Conservation (phyloP, 2,113 vertebrate genomes). For the Plotosus lineatus region DNA sequence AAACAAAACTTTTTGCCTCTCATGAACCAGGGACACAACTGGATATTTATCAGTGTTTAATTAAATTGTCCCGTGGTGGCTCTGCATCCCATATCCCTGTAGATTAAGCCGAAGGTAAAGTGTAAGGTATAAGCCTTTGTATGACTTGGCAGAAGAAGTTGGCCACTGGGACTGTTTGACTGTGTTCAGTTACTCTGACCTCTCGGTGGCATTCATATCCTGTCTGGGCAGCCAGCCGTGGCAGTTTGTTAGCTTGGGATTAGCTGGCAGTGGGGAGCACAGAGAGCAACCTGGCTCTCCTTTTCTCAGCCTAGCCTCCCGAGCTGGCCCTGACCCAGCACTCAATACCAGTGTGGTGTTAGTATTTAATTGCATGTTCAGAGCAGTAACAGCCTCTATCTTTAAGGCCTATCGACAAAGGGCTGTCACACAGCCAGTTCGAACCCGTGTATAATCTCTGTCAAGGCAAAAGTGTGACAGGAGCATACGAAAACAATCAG, state of each 20-base stretch:
- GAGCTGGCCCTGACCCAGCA: conserved; percentile 44
- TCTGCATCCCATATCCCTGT: too few relatives aligned
- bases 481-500: background rate
- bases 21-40: background rate
- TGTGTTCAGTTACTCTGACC: conserved; percentile 42
- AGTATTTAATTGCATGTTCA: conserved; percentile 56
- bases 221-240: conserved; percentile 34
- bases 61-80: conserved; percentile 15
- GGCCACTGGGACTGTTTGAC: conserved; percentile 30
- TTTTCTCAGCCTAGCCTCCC: conserved; percentile 2
- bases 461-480: conserved; percentile 22
- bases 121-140: background rate
- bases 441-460: conserved; percentile 38
- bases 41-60: conserved; percentile 31
- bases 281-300: conserved; percentile 34
- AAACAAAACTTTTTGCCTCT: background rate
- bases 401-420: conserved; percentile 39
- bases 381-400: conserved; percentile 42
- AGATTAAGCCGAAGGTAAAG: conserved; percentile 5
- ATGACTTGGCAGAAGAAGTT: conserved; percentile 27
- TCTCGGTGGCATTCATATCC: conserved; percentile 42
- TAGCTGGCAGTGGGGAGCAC: conserved; percentile 32
- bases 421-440: conserved; percentile 41
- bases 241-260: conserved; percentile 51
- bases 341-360: conserved; percentile 44